Conservation (phyloP, 1,140 invertebrate genomes). For the Pollicipes pollicipes region DNA sequence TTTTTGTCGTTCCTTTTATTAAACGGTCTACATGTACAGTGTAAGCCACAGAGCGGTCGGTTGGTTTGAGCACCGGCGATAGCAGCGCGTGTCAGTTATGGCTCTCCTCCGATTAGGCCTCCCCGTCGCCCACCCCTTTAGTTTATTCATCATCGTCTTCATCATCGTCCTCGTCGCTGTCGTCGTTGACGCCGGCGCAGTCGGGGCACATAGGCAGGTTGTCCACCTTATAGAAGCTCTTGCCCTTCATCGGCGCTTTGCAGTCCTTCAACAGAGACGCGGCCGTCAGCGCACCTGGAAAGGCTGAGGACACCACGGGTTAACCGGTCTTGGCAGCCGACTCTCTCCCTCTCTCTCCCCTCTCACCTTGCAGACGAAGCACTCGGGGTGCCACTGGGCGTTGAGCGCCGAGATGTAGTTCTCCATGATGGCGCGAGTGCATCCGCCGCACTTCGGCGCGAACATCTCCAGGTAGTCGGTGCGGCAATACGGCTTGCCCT, state of each 20-base stretch:
- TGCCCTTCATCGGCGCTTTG: conserved; percentile 71
- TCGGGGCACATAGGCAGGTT: conserved; percentile 71
- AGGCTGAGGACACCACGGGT: neutral
- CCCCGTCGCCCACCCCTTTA: too few species aligned
- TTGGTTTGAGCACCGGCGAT: neutral
- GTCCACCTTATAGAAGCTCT: conserved; percentile 88
- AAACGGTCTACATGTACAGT: neutral
- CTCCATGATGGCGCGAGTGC: conserved; percentile 90
- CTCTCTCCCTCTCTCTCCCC: too few species aligned
- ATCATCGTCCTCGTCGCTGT: conserved; percentile 39
- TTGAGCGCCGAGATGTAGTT: conserved; percentile 98
- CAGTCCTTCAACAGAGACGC: conserved; percentile 52
- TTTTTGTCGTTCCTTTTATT: neutral
- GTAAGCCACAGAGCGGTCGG: neutral
- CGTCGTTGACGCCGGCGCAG: conserved; percentile 52
- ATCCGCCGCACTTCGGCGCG: conserved; percentile 95
- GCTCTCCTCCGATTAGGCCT: too few species aligned
- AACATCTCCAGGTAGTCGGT: conserved; percentile 97
- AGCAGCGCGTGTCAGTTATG: too few species aligned
- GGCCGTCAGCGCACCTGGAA: conserved; percentile 9
- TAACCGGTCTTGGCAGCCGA: too few species aligned
- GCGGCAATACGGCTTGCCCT: conserved; percentile 83
- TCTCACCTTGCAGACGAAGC: conserved; percentile 98
- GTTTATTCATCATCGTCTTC: conserved; percentile 14
- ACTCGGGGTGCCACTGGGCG: conserved; percentile 96